Base-by-base conservation (phyloP, 2,113 vertebrate species). In the Sinocyclocheilus anophthalmus region DNA sequence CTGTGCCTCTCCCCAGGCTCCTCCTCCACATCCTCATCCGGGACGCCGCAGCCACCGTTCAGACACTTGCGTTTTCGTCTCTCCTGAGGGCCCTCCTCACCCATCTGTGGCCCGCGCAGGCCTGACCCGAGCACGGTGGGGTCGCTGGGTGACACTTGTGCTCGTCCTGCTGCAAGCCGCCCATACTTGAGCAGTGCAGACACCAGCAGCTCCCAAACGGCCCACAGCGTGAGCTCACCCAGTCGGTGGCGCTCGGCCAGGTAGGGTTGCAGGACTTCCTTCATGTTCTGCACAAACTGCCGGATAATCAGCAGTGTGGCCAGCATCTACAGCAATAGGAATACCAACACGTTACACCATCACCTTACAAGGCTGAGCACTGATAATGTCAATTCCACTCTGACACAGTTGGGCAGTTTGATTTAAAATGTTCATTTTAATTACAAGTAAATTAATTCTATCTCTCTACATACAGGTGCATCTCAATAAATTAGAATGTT, bases 221-320 rank as follows among this genome's bases (percentile, higher is more conserved):
- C 91, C 59, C 88, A 92, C 26, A 96, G 82, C 1, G 91, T 95
- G 1, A 98, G 95, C 90, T 98, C 95, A 0, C 97, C 97, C 2
- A 96, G 93, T 86, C 96, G 96, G 87, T 98, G 95, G 24, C 96
- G 95, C 55, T 96, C 96, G 42, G 97, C 97, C 59, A 99, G 91
- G 88, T 99, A 97, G 4, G 98, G 98, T 94, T 99, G 97, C 9
- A 98, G 94, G 82, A 97, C 97, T 91, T 99, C 98, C 26, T 97
- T 96, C 87, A 99, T 88, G 30, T 99, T 99, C 93, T 98, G 97
- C 89, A 99, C 94, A 91, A 99, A 96, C 94, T 99, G 98, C 13
- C 97, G 97, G 14, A 97, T 98, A 90, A 99, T 96, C 91, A 99
- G 96, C 87, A 99, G 95, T 26, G 97, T 98, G 90, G 98, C 98